Evolutionary conservation across 2,113 vertebrate genomes (phyloP), one percentile per base, ranked within the genome.

Genomic region (Tetrax tetrax): DNA sequence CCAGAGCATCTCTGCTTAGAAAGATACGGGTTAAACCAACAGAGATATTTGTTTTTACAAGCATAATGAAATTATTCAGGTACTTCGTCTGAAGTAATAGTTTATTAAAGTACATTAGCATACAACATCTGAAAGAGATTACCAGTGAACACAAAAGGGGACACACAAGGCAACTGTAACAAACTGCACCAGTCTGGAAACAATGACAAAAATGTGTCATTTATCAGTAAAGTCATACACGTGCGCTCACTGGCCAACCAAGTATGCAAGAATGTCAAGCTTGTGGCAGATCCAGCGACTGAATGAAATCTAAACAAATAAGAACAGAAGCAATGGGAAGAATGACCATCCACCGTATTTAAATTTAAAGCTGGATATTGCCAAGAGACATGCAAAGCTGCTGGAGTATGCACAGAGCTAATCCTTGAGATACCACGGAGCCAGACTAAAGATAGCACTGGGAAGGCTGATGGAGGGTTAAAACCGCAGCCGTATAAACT

Each of bases 121-220:
- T 17, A 19, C 4, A 45, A 10, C 48, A 90, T 80, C 45, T 87
- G 80, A 87, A 70, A 87, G 87, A 66, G 66, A 66, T 88, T 89
- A 84, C 25, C 19, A 17, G 47, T 9, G 33, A 75, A 65, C 29
- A 23, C 54, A 76, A 33, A 76, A 37, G 3, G 3, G 47, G 51
- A 71, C 47, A 60, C 35, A 64, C 25, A 37, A 41, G 41, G 83
- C 50, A 85, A 50, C 27, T 2, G 0, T 41, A 69, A 59, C n/a
- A 35, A 82, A 68, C 69, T 3, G 15, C 37, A 60, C 33, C 61
- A 47, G 70, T 4, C 57, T 93, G 80, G 90, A 95, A 95, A 96
- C 65, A 87, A 90, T 56, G 72, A 82, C 77, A 96, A 95, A 94
- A 93, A 94, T 78, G 61, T 75, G 94, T 75, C 92, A 94, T 86